phyloP scores from a whole-genome alignment of 2,113 vertebrate genomes.

The Sander lucioperca region DNA sequence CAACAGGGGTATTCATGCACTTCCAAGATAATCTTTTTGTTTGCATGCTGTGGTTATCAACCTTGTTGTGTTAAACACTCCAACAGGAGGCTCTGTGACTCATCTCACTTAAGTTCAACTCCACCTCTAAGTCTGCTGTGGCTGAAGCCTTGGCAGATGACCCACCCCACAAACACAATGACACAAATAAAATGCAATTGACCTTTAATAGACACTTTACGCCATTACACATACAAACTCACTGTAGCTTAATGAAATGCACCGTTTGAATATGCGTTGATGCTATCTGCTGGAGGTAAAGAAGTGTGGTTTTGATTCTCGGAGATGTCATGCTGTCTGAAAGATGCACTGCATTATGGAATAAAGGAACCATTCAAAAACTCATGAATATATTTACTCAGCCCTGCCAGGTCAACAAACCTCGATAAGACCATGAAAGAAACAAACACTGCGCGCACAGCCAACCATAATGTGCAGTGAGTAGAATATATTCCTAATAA shows the following conservation, averaged over 20 bases:
- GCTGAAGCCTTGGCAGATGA: slow-evolving; percentile 17
- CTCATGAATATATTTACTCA: slow-evolving; percentile 73
- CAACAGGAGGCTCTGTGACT: slow-evolving; percentile 9
- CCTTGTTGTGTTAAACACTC: neutral
- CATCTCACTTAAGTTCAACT: slow-evolving; percentile 25
- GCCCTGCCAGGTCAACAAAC: slow-evolving; percentile 54
- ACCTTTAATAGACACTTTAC: slow-evolving; percentile 44
- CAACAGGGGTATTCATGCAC: neutral
- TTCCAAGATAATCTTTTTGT: slow-evolving; percentile 17
- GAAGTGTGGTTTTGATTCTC: slow-evolving; percentile 44
- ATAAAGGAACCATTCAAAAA: slow-evolving; percentile 61
- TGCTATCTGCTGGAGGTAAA: slow-evolving; percentile 31
- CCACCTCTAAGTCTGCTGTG: slow-evolving; percentile 16
- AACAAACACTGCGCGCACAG: slow-evolving; percentile 34
- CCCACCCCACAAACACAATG: slow-evolving; percentile 15
- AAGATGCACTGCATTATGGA: slow-evolving; percentile 49
- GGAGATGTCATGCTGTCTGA: slow-evolving; percentile 44
- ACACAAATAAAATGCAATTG: slow-evolving; percentile 51
- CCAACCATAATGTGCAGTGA: slow-evolving; percentile 28
- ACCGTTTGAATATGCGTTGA: slow-evolving; percentile 25
- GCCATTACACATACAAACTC: slow-evolving; percentile 17
- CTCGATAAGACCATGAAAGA: slow-evolving; percentile 57
- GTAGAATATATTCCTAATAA: slow-evolving; percentile 28
- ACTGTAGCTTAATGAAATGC: slow-evolving; percentile 31
- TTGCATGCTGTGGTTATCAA: slow-evolving; percentile 6